A percentile compares a stretch with the other conserved stretches of the same genome.
Conservation (phyloP, 1,140 invertebrate genomes). For the Campodea augens region DNA sequence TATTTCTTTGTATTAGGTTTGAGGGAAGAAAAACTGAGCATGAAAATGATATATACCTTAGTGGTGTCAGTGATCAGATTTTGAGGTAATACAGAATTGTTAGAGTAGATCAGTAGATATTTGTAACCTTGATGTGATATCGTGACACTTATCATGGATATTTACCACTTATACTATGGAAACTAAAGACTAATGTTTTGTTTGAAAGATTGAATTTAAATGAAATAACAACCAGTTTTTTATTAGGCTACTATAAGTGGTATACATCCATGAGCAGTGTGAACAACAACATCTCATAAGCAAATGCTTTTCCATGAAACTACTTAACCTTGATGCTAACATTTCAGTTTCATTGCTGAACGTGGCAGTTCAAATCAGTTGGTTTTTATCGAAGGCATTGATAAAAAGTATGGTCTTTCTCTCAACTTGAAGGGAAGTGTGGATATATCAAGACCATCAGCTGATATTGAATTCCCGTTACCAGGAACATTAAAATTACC, state of each 20-base stretch:
- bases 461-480: neutral
- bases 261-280: too few relatives aligned
- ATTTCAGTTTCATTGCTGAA: conserved; percentile 26
- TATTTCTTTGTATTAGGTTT: too few relatives aligned
- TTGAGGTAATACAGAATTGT: conserved; percentile 18
- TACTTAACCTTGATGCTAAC: neutral
- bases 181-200: too few relatives aligned
- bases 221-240: too few relatives aligned
- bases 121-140: neutral
- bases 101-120: too few relatives aligned
- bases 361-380: conserved; percentile 23
- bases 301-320: too few relatives aligned
- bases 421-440: neutral
- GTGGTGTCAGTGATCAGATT: conserved; percentile 26
- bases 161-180: too few relatives aligned
- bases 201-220: too few relatives aligned
- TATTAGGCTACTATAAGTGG: too few relatives aligned
- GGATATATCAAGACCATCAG: neutral
- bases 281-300: too few relatives aligned
- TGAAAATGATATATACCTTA: conserved; percentile 24
- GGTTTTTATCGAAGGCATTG: conserved; percentile 27
- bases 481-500: neutral
- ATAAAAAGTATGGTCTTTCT: conserved; percentile 19
- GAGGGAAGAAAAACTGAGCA: too few relatives aligned
- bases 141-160: neutral